Conservation (phyloP, 2,888 invertebrate species). For the Philhelius pedissequus region DNA sequence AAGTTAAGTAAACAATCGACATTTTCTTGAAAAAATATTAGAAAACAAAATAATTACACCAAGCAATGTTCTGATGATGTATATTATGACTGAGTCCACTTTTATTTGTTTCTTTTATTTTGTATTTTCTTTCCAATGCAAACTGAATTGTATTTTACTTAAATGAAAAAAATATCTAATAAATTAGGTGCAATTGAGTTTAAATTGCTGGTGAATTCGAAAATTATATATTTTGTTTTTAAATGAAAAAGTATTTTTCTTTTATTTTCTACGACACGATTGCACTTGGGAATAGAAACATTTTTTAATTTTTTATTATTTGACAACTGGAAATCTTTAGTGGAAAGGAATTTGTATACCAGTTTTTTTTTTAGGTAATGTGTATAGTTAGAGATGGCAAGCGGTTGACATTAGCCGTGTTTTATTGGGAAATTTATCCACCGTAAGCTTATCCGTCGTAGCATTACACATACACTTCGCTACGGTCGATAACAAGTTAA, state of each 20-base stretch:
- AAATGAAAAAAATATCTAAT: background rate
- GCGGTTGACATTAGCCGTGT: too few species aligned
- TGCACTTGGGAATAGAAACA: conserved; percentile 65
- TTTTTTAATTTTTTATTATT: conserved; percentile 30
- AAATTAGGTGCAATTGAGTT: background rate
- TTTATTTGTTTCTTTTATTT: background rate
- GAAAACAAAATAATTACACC: conserved; percentile 37
- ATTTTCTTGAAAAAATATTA: background rate
- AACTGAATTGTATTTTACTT: background rate
- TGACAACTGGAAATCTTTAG: conserved; percentile 54
- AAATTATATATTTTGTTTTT: background rate
- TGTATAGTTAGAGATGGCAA: background rate
- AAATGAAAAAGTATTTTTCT: conserved; percentile 8
- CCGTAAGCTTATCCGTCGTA: too few species aligned
- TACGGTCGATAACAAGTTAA: too few species aligned
- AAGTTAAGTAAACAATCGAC: conserved; percentile 15
- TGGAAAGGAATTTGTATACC: conserved; percentile 43
- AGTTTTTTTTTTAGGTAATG: background rate
- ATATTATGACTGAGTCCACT: conserved; percentile 30
- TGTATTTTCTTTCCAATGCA: background rate
- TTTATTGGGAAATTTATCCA: too few species aligned
- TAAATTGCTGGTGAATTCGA: background rate
- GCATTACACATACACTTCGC: too few species aligned
- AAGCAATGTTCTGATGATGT: conserved; percentile 6
- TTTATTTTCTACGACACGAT: conserved; percentile 67